A percentile compares a stretch with the other conserved stretches of the same genome.
These are phyloP conservation scores for Oreonectes daqikongensis DNA, from an alignment of 2,797 vertebrate genomes.

Conservation along the genomic window DNA sequence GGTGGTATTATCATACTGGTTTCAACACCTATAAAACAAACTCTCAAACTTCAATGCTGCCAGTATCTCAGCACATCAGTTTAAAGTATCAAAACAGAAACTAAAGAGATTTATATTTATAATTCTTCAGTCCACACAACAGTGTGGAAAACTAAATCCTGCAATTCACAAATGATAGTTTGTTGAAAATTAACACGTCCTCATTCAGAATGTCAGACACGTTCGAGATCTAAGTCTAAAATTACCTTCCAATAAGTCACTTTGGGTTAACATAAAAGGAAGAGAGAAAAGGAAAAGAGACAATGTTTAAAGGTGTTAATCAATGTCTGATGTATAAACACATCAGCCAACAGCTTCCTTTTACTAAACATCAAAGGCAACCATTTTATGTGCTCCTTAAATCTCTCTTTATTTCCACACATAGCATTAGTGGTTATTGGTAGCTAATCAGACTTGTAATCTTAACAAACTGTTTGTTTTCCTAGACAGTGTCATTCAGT, in stretches of 20 bases:
- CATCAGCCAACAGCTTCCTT: conserved; percentile 58
- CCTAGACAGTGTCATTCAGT: neutral
- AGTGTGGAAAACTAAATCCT: conserved; percentile 43
- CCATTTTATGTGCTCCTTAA: neutral
- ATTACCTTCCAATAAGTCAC: conserved; percentile 67
- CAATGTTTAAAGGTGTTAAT: conserved; percentile 70
- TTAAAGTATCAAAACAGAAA: neutral
- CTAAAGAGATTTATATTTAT: neutral
- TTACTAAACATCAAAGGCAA: conserved; percentile 26
- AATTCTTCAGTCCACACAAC: neutral
- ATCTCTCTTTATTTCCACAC: neutral
- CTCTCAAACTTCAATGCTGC: neutral
- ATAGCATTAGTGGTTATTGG: conserved; percentile 5
- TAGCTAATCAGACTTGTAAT: conserved; percentile 12
- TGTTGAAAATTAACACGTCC: conserved; percentile 71
- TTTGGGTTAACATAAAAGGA: conserved; percentile 67
- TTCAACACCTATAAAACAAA: neutral
- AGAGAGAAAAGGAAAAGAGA: conserved; percentile 66
- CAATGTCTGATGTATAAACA: conserved; percentile 75
- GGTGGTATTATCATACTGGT: neutral
- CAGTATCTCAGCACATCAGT: neutral
- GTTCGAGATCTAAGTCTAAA: conserved; percentile 64
- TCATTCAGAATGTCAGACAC: conserved; percentile 42
- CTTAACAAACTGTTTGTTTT: no score
- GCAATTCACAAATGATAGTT: conserved; percentile 49